Conservation (phyloP, 37 sponge, comb jelly and placozoan species). For the Aplysina aerophoba region DNA sequence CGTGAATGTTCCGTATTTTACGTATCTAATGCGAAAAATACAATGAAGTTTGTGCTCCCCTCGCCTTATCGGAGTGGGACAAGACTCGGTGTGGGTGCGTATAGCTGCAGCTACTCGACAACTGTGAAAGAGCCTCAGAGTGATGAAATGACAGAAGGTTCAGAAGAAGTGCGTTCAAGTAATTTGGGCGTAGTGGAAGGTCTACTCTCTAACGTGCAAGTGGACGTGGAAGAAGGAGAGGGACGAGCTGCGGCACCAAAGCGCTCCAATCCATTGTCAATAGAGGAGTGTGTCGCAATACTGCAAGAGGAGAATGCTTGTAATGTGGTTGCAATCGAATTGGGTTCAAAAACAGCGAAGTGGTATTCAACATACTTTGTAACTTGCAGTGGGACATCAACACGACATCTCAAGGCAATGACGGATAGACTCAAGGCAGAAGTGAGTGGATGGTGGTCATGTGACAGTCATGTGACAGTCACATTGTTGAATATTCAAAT, state of each 20-base stretch:
- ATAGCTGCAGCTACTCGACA: background rate
- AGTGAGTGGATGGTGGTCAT: slow-evolving; percentile 36
- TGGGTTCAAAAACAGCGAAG: background rate
- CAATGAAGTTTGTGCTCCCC: too few relatives aligned
- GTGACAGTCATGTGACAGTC: background rate
- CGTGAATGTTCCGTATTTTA: too few relatives aligned
- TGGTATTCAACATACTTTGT: slow-evolving; percentile 75
- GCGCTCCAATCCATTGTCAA: slow-evolving; percentile 42
- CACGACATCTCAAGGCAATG: slow-evolving; percentile 67
- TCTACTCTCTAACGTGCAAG: background rate
- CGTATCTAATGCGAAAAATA: too few relatives aligned
- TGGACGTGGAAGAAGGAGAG: background rate
- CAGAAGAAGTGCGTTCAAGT: too few relatives aligned
- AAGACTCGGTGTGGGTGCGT: too few relatives aligned
- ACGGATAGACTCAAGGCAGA: slow-evolving; percentile 60
- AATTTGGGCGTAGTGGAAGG: background rate
- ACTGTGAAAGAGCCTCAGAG: background rate
- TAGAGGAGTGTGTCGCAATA: slow-evolving; percentile 73
- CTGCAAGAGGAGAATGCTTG: slow-evolving; percentile 39
- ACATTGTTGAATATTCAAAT: too few relatives aligned
- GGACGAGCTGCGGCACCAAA: too few relatives aligned
- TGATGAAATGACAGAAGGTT: background rate
- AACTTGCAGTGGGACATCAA: slow-evolving; percentile 62
- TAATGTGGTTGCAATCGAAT: background rate
- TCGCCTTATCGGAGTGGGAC: too few relatives aligned